Base-by-base conservation (phyloP, 2,797 vertebrate genomes). In the Sebastes hopkinsi region DNA sequence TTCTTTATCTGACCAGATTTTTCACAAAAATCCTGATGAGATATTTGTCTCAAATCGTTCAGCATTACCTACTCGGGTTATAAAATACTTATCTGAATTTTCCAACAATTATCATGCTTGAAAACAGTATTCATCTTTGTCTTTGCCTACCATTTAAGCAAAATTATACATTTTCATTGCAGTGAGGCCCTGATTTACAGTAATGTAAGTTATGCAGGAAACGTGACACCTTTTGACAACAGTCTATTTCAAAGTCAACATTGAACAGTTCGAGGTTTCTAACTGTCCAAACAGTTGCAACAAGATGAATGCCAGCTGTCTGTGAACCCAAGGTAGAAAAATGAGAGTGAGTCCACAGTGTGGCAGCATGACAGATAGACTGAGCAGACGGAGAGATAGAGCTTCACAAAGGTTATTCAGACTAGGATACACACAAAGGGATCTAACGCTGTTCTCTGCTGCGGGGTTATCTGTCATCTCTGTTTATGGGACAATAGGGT, bases 251-350 rank as follows among this genome's bases (percentile, higher is more conserved):
- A 75, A 71, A 83, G 75, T 79, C 84, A 75, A 50, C 77, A 72
- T 22, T 20, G 58, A 75, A 67, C 73, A 12, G 61, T 66, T 72
- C 1, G 34, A 54, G 77, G 72, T 79, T 75, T 71, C 68, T 16
- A 66, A 83, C 70, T 81, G 84, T 82, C 82, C 73, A 78, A 87
- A 86, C 73, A 89, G 62, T 88, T 81, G 70, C 78, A 67, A 67
- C 76, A 92, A 91, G 92, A 94, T 87, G 85, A 92, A 93, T 91
- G 87, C 62, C 82, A 64, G 77, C 90, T 90, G 90, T 91, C 92
- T n/a, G 65, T 50, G 72, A 76, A 84, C 23, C 67, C 72, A 65
- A 74, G 82, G 82, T 34, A 83, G 89, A 93, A 87, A 90, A 81
- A 92, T 86, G 86, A 84, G 78, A 61, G 58, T 4, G 80, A 69